These are phyloP conservation scores for Oscheius sp. DNA, from an alignment of 2,888 invertebrate species.

Conservation along the genomic window DNA sequence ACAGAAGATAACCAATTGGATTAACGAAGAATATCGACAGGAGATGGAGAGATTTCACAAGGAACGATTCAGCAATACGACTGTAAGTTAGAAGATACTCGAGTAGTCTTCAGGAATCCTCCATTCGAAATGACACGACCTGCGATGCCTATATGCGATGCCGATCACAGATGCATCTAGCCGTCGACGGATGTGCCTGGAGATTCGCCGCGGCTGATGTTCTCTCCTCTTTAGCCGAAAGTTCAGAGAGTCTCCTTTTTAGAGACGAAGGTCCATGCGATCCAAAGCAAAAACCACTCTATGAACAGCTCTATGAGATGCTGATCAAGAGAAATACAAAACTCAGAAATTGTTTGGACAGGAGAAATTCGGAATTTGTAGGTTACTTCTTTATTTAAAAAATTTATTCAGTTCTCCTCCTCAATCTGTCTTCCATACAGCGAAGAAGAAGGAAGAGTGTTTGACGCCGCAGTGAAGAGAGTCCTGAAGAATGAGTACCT, in stretches of 20 bases:
- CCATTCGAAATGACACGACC: conserved; percentile 49
- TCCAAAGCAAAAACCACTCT: conserved; percentile 45
- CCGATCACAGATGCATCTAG: conserved; percentile 57
- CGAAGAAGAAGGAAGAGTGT: conserved; percentile 36
- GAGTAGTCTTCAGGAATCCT: background rate
- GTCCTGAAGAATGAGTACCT: conserved; percentile 39
- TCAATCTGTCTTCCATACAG: conserved; percentile 53
- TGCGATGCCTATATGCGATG: conserved; percentile 59
- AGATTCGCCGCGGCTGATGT: conserved; percentile 50
- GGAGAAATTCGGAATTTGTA: conserved; percentile 49
- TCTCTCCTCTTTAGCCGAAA: conserved; percentile 51
- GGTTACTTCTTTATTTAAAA: conserved; percentile 12
- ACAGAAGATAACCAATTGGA: conserved; percentile 34
- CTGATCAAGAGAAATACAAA: conserved; percentile 53
- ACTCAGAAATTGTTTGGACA: conserved; percentile 48
- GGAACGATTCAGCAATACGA: conserved; percentile 8
- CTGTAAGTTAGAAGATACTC: background rate
- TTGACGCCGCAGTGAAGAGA: conserved; percentile 44
- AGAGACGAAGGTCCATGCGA: conserved; percentile 54
- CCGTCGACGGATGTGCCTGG: conserved; percentile 58
- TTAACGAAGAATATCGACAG: conserved; percentile 45
- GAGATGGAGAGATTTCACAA: conserved; percentile 51
- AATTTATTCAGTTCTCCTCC: conserved; percentile 48
- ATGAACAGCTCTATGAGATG: conserved; percentile 47
- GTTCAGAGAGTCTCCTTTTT: conserved; percentile 55